A percentile compares a stretch with the other conserved stretches of the same genome.
phyloP scores from a whole-genome alignment of 1,140 invertebrate genomes.

The Drosophila neocordata region DNA sequence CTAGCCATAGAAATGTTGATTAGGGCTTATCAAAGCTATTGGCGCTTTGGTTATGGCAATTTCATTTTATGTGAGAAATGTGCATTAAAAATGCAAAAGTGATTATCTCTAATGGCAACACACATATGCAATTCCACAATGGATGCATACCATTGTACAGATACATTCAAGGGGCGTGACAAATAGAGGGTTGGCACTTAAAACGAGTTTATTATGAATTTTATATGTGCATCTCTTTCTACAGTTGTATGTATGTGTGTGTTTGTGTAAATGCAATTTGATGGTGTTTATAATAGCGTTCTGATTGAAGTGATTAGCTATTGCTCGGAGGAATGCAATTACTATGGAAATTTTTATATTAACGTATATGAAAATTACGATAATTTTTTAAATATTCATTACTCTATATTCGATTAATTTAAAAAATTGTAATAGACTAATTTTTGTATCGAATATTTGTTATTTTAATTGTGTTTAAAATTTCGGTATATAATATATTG shows the following conservation, averaged over 20 bases:
- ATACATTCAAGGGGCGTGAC: background rate
- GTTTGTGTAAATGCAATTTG: slow-evolving; percentile 21
- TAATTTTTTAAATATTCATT: too few relatives aligned
- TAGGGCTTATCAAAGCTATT: slow-evolving; percentile 69
- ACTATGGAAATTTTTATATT: too few relatives aligned
- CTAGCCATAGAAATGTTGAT: slow-evolving; percentile 29
- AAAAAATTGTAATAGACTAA: too few relatives aligned
- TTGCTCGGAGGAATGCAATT: too few relatives aligned
- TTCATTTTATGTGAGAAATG: slow-evolving; percentile 55
- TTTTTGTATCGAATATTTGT: too few relatives aligned
- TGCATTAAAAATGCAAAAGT: slow-evolving; percentile 70
- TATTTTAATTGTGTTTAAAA: too few relatives aligned
- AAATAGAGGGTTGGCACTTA: slow-evolving; percentile 1
- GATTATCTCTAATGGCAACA: slow-evolving; percentile 75
- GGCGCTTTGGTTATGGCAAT: slow-evolving; percentile 61
- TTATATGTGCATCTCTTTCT: background rate
- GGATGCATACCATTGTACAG: slow-evolving; percentile 17
- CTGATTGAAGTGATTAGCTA: slow-evolving; percentile 49
- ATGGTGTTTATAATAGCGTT: slow-evolving; percentile 34
- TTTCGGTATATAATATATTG: too few relatives aligned
- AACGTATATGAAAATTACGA: too few relatives aligned
- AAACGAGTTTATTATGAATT: slow-evolving; percentile 7
- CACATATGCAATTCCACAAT: background rate
- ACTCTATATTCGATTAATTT: too few relatives aligned
- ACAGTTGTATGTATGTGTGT: background rate